A percentile compares a stretch with the other conserved stretches of the same genome.
Evolutionary conservation across 2,113 vertebrate genomes (phyloP).

Genomic region (Epinephelus lanceolatus): DNA sequence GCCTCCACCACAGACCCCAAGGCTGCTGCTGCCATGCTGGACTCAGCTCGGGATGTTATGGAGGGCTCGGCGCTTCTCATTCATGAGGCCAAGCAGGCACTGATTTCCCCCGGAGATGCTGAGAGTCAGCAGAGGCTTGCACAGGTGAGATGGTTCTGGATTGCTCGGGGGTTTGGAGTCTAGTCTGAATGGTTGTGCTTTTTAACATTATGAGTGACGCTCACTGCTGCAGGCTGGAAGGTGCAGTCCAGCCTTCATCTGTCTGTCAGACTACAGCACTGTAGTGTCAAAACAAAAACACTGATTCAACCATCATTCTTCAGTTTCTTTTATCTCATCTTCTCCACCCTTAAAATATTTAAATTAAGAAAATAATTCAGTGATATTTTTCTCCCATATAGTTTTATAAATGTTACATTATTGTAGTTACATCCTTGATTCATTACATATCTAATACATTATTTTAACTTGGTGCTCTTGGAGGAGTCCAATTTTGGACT

Average conservation of each 20-base stretch:
- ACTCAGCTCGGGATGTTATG: constrained; percentile 96
- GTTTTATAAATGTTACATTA: not conserved
- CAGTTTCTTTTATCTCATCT: not conserved
- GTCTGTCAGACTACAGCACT: not conserved
- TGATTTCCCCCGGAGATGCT: constrained; percentile 92
- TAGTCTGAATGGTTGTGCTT: not conserved
- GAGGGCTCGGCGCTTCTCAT: constrained; percentile 97
- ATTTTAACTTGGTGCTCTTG: not conserved
- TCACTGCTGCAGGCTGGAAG: not conserved
- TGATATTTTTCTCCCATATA: not conserved
- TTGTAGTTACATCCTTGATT: not conserved
- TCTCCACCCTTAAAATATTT: not conserved
- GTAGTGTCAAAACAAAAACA: constrained; percentile 8
- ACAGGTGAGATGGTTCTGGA: constrained; percentile 86
- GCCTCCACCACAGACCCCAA: constrained; percentile 90
- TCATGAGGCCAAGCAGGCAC: constrained; percentile 95
- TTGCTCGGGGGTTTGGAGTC: not conserved
- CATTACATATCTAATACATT: not conserved
- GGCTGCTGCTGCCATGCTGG: constrained; percentile 92
- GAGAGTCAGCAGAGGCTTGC: constrained; percentile 97
- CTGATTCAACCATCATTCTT: not conserved
- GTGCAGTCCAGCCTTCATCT: not conserved
- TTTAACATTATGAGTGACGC: not conserved
- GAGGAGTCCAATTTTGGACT: not conserved
- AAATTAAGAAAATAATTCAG: not conserved